These are phyloP conservation scores for Teleogryllus occipitalis DNA, from an alignment of 1,140 invertebrate species.

Conservation along the genomic window DNA sequence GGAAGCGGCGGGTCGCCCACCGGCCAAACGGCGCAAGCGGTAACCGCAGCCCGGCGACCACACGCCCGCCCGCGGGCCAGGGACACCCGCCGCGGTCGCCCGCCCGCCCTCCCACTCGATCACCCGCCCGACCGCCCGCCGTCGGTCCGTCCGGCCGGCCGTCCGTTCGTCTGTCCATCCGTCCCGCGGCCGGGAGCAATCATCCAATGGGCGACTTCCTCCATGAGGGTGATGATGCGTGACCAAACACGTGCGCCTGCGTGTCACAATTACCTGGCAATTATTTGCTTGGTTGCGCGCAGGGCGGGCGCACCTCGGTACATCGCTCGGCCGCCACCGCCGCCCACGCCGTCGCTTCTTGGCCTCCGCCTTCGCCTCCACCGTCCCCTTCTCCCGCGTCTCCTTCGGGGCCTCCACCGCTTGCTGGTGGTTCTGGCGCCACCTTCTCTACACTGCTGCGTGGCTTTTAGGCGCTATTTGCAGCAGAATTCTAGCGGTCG, in stretches of 20 bases:
- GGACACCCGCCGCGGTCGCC: not conserved
- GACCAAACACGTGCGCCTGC: not conserved
- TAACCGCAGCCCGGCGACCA: no score
- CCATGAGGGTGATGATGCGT: not conserved
- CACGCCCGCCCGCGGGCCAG: no score
- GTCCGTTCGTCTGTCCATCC: no score
- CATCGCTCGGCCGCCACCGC: no score
- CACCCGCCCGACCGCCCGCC: no score
- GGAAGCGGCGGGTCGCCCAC: no score
- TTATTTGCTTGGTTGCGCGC: not conserved
- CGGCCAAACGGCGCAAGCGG: no score
- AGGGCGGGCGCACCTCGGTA: no score
- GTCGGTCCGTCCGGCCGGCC: not conserved
- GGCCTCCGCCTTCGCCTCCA: not conserved
- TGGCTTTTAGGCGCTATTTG: no score
- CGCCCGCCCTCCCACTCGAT: not conserved
- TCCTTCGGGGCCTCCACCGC: not conserved
- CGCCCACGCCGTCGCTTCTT: not conserved
- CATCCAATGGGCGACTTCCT: not conserved
- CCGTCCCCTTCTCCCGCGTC: not conserved
- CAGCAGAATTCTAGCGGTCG: no score
- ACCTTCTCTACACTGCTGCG: no score
- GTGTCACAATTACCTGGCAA: slow-evolving; percentile 3
- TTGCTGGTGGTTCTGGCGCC: no score
- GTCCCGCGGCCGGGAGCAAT: not conserved